Evolutionary conservation across 1,140 invertebrate genomes (phyloP).

Genomic region (Drosophila neocordata): DNA sequence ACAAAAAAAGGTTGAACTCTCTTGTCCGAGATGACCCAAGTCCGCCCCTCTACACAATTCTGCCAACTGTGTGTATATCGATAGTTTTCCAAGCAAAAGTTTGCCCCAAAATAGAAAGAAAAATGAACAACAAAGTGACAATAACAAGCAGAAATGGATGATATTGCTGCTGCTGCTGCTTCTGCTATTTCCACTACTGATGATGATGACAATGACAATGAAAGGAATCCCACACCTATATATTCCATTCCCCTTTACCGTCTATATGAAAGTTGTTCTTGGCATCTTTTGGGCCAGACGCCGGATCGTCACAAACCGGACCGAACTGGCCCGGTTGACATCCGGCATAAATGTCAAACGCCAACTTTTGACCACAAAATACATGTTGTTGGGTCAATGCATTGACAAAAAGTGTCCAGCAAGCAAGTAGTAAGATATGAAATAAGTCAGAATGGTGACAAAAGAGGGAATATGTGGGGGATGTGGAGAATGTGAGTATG

Average conservation of each 20-base stretch:
- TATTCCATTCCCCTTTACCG: too few species aligned
- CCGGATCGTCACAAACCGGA: conserved; percentile 9
- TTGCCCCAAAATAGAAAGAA: conserved; percentile 21
- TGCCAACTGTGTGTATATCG: conserved; percentile 51
- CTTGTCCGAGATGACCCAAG: neutral
- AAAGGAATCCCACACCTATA: conserved; percentile 51
- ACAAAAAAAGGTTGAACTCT: conserved; percentile 55
- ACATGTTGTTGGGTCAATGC: conserved; percentile 64
- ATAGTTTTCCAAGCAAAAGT: conserved; percentile 54
- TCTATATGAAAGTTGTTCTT: conserved; percentile 28
- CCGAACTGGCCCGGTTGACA: conserved; percentile 51
- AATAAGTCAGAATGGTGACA: neutral
- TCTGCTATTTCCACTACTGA: neutral
- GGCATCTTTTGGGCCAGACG: conserved; percentile 38
- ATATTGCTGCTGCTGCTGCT: conserved; percentile 10
- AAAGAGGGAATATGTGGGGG: neutral
- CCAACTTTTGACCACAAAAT: conserved; percentile 75
- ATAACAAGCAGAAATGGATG: conserved; percentile 65
- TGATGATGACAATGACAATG: conserved; percentile 45
- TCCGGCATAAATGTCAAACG: conserved; percentile 80
- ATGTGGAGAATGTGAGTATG: too few species aligned
- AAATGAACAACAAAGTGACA: conserved; percentile 56
- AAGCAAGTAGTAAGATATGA: neutral
- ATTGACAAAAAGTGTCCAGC: conserved; percentile 44
- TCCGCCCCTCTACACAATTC: neutral